phyloP scores from a whole-genome alignment of 2,888 invertebrate species.

The Piscicola geometra region DNA sequence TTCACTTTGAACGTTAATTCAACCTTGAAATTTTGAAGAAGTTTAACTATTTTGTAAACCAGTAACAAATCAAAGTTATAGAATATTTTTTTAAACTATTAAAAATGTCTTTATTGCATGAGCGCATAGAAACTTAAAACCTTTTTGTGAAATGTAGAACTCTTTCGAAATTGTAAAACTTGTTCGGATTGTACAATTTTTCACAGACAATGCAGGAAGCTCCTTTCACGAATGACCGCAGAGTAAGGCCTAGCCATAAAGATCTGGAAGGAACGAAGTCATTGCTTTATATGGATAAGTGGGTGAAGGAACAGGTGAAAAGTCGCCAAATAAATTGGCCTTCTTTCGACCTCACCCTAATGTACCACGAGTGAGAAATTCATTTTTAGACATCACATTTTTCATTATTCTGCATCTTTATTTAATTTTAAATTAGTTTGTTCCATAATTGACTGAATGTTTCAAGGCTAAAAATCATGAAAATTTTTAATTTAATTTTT shows the following conservation, averaged over 20 bases:
- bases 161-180: too few species aligned
- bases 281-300: not conserved
- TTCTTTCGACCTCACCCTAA: not conserved
- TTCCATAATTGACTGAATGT: not conserved
- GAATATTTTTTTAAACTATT: too few species aligned
- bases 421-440: not conserved
- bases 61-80: too few species aligned
- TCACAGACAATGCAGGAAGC: not conserved
- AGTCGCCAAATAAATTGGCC: not conserved
- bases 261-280: not conserved
- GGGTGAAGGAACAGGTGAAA: not conserved
- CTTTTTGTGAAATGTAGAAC: too few species aligned
- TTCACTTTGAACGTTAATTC: too few species aligned
- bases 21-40: too few species aligned
- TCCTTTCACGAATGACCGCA: not conserved
- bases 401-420: not conserved
- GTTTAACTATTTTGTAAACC: too few species aligned
- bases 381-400: not conserved
- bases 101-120: too few species aligned
- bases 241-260: not conserved
- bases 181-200: too few species aligned
- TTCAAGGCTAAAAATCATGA: not conserved
- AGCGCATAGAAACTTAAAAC: too few species aligned
- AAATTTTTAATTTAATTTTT: too few species aligned
- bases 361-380: not conserved